Percentiles rank a stretch among this genome's conserved stretches.
Evolutionary conservation across 2,797 vertebrate genomes (phyloP).

Genomic region (Artibeus jamaicensis): DNA sequence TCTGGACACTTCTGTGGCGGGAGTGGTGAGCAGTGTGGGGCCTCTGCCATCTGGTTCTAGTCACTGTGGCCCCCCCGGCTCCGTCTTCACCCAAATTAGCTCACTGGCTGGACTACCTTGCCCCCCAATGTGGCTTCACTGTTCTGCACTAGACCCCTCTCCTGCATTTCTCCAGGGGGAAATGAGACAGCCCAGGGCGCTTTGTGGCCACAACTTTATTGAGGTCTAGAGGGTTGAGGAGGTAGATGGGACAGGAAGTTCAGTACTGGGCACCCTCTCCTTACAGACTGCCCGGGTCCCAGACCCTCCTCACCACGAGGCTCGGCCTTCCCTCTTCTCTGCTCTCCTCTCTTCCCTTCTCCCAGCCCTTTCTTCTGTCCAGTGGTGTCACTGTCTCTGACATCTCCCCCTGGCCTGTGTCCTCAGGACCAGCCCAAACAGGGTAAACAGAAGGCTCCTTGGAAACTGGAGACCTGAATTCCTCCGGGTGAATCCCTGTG

Average conservation of each 20-base stretch:
- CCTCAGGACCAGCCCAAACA: background rate
- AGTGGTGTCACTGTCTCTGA: background rate
- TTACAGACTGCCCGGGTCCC: background rate
- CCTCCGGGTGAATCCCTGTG: background rate
- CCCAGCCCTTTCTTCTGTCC: background rate
- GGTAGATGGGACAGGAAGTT: background rate
- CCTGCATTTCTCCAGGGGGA: background rate
- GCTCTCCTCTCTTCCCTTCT: background rate
- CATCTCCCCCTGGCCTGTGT: background rate
- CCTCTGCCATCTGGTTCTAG: background rate
- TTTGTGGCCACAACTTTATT: background rate
- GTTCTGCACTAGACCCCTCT: too few relatives aligned
- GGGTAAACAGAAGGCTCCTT: background rate
- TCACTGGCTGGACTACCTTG: background rate
- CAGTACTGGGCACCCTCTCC: background rate
- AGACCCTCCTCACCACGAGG: fast-evolving
- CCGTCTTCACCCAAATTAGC: background rate
- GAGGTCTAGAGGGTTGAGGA: too few relatives aligned
- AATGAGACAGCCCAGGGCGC: background rate
- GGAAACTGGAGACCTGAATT: background rate
- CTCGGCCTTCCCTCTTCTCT: too few relatives aligned
- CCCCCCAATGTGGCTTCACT: background rate
- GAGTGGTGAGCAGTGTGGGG: too few relatives aligned
- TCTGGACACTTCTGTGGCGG: background rate
- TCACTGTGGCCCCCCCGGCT: background rate